Evolutionary conservation across 2,888 invertebrate species (phyloP).

Genomic region (Pachymerium ferrugineum): DNA sequence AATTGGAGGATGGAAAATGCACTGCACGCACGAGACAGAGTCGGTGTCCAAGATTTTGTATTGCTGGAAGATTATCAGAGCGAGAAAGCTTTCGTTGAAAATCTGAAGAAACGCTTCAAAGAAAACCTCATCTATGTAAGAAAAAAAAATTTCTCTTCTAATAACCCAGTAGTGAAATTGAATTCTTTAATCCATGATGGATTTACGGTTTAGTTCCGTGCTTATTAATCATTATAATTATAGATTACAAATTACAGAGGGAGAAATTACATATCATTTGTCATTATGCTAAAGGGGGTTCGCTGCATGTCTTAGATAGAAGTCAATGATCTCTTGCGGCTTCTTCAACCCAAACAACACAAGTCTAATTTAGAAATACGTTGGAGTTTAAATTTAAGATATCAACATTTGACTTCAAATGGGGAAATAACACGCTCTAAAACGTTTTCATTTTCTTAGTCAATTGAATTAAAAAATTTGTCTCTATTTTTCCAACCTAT

Average conservation of each 20-base stretch:
- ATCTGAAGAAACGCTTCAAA: slow-evolving; percentile 75
- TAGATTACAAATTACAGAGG: not conserved
- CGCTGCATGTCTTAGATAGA: not conserved
- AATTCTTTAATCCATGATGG: too few relatives aligned
- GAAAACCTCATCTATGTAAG: slow-evolving; percentile 89
- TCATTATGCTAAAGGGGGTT: not conserved
- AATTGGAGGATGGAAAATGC: slow-evolving; percentile 44
- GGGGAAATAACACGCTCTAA: too few relatives aligned
- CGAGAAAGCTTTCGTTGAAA: slow-evolving; percentile 76
- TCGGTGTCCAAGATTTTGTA: slow-evolving; percentile 88
- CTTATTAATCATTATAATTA: not conserved
- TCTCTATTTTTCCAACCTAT: not conserved
- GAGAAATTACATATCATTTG: not conserved
- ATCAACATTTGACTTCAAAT: too few relatives aligned
- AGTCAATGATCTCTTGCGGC: not conserved
- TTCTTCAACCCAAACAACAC: not conserved
- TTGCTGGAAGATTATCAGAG: slow-evolving; percentile 77
- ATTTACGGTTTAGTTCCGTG: too few relatives aligned
- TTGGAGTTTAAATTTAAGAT: not conserved
- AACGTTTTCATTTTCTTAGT: too few relatives aligned
- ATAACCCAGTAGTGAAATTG: too few relatives aligned
- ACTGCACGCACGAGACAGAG: slow-evolving; percentile 66
- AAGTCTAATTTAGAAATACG: not conserved
- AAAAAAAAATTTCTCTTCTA: slow-evolving; percentile 41
- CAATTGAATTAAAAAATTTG: not conserved